These are phyloP conservation scores for Neogobius melanostomus DNA, from an alignment of 2,113 vertebrate genomes.

Conservation along the genomic window DNA sequence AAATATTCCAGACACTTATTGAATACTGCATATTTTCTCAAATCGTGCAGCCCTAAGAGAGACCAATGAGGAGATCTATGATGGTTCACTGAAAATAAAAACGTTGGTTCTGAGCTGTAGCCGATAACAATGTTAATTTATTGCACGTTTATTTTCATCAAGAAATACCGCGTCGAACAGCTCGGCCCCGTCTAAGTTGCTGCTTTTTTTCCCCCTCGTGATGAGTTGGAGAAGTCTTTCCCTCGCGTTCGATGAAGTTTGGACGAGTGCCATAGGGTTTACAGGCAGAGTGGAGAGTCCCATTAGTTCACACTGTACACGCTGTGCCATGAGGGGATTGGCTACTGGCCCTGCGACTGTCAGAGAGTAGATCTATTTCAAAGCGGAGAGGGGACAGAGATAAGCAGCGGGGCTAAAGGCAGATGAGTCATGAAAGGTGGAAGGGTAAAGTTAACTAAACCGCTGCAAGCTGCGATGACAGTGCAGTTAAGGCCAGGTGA, in stretches of 20 bases:
- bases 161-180: background rate
- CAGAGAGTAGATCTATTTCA: slow-evolving; percentile 29
- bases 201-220: background rate
- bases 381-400: slow-evolving; percentile 17
- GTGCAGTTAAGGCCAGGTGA: too few relatives aligned
- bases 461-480: background rate
- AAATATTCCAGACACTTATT: too few relatives aligned
- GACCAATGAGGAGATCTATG: too few relatives aligned
- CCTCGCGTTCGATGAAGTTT: slow-evolving; percentile 6
- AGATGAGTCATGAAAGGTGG: slow-evolving; percentile 7
- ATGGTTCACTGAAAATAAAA: background rate
- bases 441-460: background rate
- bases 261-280: slow-evolving; percentile 8
- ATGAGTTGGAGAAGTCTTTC: background rate
- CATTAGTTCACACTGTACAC: background rate
- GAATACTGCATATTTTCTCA: too few relatives aligned
- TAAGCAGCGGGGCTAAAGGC: slow-evolving; percentile 22
- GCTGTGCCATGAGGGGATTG: background rate
- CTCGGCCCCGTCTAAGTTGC: background rate
- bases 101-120: background rate
- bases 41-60: too few relatives aligned
- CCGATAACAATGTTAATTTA: background rate
- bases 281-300: background rate
- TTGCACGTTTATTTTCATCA: slow-evolving; percentile 1
- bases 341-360: slow-evolving; percentile 11